phyloP scores from a whole-genome alignment of 2,888 invertebrate genomes.

The Emmelina monodactyla region DNA sequence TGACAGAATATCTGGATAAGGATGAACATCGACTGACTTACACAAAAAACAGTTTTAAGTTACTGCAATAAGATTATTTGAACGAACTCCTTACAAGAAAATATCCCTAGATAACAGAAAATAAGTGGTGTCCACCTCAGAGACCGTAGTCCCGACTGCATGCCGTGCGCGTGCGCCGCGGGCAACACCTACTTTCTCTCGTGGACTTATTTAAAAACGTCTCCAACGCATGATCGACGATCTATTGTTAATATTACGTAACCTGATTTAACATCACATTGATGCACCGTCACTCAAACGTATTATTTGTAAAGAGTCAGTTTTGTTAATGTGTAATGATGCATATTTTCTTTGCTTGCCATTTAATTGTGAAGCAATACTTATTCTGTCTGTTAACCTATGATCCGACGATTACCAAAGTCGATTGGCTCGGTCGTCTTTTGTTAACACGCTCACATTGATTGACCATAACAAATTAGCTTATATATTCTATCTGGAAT shows the following conservation, averaged over 20 bases:
- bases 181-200: conserved; percentile 49
- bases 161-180: conserved; percentile 31
- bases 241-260: conserved; percentile 56
- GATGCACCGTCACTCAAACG: conserved; percentile 52
- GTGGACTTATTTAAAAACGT: conserved; percentile 59
- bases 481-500: too few relatives aligned
- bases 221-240: conserved; percentile 56
- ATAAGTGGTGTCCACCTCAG: too few relatives aligned
- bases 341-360: conserved; percentile 54
- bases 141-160: too few relatives aligned
- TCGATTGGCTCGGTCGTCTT: not conserved
- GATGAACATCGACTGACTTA: too few relatives aligned
- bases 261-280: conserved; percentile 26
- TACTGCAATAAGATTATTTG: too few relatives aligned
- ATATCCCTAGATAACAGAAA: too few relatives aligned
- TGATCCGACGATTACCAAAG: conserved; percentile 35
- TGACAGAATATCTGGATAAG: too few relatives aligned
- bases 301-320: conserved; percentile 42
- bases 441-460: not conserved
- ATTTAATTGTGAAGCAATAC: conserved; percentile 58
- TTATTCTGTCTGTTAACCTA: conserved; percentile 42
- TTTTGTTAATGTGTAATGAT: conserved; percentile 59
- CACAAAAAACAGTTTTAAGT: too few relatives aligned
- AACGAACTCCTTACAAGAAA: too few relatives aligned
- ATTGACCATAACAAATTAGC: not conserved